A percentile compares a stretch with the other conserved stretches of the same genome.
Evolutionary conservation across 2,888 invertebrate genomes (phyloP).

Genomic region (Camponotus fellah): DNA sequence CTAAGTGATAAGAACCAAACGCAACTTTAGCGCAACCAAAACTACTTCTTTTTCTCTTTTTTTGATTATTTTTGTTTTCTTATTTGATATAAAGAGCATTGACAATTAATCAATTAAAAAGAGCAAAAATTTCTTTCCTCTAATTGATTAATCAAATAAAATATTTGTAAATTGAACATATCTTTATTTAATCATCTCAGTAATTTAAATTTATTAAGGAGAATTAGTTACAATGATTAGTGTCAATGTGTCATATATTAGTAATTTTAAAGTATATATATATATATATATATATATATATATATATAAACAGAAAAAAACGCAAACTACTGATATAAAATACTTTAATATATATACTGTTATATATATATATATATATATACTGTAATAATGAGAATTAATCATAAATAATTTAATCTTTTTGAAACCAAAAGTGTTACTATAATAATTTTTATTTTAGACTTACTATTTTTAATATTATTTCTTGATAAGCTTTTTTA

Average conservation of each 20-base stretch:
- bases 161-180: neutral
- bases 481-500: neutral
- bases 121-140: neutral
- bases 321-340: too few species aligned
- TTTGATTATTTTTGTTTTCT: neutral
- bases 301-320: too few species aligned
- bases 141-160: neutral
- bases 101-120: neutral
- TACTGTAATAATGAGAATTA: neutral
- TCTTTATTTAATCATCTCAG: neutral
- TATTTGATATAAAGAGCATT: neutral
- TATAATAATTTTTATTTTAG: constrained; percentile 1
- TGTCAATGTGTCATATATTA: neutral
- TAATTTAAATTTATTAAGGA: neutral
- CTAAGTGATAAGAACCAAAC: neutral
- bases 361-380: neutral
- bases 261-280: neutral
- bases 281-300: too few species aligned
- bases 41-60: neutral
- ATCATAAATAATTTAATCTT: neutral
- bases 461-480: neutral
- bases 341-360: too few species aligned
- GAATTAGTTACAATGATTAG: neutral
- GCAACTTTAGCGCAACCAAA: neutral
- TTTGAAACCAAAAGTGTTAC: neutral